phyloP scores from a whole-genome alignment of 1,140 invertebrate genomes.

The Lordiphosa stackelbergi region DNA sequence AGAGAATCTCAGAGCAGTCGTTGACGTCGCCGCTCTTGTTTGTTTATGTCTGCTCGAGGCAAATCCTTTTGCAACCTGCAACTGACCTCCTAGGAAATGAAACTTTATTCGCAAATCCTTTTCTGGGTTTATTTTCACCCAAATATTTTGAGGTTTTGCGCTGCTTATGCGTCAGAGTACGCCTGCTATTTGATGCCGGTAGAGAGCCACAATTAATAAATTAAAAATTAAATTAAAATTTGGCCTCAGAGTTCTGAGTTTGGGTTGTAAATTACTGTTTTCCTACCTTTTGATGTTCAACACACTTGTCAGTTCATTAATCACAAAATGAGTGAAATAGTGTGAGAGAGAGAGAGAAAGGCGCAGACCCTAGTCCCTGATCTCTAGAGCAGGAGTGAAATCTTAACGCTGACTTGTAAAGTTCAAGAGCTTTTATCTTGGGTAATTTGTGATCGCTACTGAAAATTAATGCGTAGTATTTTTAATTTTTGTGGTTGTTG shows the following conservation, averaged over 20 bases:
- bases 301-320: conserved; percentile 68
- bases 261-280: conserved; percentile 67
- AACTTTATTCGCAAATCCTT: conserved; percentile 49
- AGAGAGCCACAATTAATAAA: conserved; percentile 46
- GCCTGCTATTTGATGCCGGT: conserved; percentile 28
- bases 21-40: conserved; percentile 1
- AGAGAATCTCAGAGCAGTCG: conserved; percentile 1
- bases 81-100: conserved; percentile 39
- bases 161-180: conserved; percentile 58
- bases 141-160: conserved; percentile 75
- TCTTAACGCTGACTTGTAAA: conserved; percentile 25
- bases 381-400: conserved; percentile 22
- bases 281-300: conserved; percentile 62
- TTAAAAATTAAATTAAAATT: conserved; percentile 58
- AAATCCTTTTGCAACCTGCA: conserved; percentile 59
- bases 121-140: conserved; percentile 35
- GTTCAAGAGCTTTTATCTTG: conserved; percentile 27
- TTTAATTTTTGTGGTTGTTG: conserved; percentile 42
- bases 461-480: conserved; percentile 72
- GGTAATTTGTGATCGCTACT: conserved; percentile 67
- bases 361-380: conserved; percentile 30
- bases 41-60: conserved; percentile 24
- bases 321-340: conserved; percentile 25
- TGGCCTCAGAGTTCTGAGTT: conserved; percentile 24
- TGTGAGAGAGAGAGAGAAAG: background rate